Evolutionary conservation across 1,140 invertebrate species (phyloP).

Genomic region (Stenopsyche tienmushanensis): DNA sequence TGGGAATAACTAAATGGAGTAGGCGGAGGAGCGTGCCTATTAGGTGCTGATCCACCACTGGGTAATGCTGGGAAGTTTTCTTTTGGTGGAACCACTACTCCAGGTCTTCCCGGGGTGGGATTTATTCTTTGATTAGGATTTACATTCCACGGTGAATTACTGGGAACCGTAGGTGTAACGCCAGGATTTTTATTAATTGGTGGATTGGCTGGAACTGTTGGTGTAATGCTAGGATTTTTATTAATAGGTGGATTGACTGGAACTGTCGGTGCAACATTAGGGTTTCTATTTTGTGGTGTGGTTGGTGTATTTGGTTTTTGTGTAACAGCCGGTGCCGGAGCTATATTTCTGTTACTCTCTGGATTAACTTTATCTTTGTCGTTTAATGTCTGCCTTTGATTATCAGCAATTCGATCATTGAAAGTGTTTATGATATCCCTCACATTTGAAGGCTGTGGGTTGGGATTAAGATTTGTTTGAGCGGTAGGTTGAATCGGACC

Average conservation of each 20-base stretch:
- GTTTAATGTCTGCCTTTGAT: background rate
- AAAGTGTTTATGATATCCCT: background rate
- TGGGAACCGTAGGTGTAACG: background rate
- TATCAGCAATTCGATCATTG: background rate
- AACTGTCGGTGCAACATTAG: background rate
- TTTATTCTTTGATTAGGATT: too few relatives aligned
- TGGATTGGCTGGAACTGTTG: background rate
- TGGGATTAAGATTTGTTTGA: background rate
- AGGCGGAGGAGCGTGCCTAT: background rate
- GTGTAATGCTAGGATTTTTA: background rate
- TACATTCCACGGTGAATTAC: background rate
- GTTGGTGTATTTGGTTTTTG: background rate
- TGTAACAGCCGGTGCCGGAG: background rate
- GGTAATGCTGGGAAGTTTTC: slow-evolving; percentile 27
- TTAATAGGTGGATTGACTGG: background rate
- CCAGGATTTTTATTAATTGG: background rate
- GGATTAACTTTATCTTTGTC: background rate
- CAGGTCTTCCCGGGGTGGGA: background rate
- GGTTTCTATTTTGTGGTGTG: background rate
- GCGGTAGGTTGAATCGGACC: background rate
- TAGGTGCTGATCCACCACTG: background rate
- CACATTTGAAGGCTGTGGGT: background rate
- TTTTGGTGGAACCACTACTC: background rate
- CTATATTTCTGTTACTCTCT: background rate
- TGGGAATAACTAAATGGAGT: slow-evolving; percentile 30